A percentile compares a stretch with the other conserved stretches of the same genome.
phyloP scores from a whole-genome alignment of 2,797 vertebrate genomes.

The Ctenopoma kingsleyae region DNA sequence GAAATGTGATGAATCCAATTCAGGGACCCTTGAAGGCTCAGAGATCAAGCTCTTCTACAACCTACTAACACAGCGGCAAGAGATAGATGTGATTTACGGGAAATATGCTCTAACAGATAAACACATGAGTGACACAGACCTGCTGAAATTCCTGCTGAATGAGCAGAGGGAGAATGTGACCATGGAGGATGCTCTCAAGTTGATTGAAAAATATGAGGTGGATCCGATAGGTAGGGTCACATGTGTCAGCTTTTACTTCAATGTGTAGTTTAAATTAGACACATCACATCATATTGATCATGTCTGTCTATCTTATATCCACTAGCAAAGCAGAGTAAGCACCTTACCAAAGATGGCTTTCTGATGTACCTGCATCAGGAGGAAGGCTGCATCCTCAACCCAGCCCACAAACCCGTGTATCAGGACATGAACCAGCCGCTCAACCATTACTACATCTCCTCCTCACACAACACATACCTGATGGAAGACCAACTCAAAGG shows the following conservation, averaged over 20 bases:
- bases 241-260: no score
- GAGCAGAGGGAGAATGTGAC: constrained; percentile 85
- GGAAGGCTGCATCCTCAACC: constrained; percentile 88
- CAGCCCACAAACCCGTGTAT: constrained; percentile 86
- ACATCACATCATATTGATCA: neutral
- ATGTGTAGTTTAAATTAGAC: neutral
- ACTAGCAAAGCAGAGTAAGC: constrained; percentile 86
- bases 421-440: constrained; percentile 97
- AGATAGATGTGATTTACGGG: constrained; percentile 88
- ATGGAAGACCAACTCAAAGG: constrained; percentile 95
- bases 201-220: constrained; percentile 92
- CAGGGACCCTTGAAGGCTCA: constrained; percentile 89
- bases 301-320: constrained; percentile 4
- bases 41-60: constrained; percentile 95
- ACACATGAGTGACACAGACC: constrained; percentile 85
- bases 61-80: constrained; percentile 89
- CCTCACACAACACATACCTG: constrained; percentile 98
- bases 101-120: constrained; percentile 71
- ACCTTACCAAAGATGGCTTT: constrained; percentile 95
- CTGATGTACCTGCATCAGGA: constrained; percentile 91
- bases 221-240: constrained; percentile 85
- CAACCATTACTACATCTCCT: constrained; percentile 95
- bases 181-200: constrained; percentile 77
- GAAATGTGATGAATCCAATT: constrained; percentile 92
- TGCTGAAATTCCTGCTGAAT: constrained; percentile 87